Evolutionary conservation across 2,888 invertebrate species (phyloP), one percentile per base, ranked within the genome.

Genomic region (Patella ulyssiponensis): DNA sequence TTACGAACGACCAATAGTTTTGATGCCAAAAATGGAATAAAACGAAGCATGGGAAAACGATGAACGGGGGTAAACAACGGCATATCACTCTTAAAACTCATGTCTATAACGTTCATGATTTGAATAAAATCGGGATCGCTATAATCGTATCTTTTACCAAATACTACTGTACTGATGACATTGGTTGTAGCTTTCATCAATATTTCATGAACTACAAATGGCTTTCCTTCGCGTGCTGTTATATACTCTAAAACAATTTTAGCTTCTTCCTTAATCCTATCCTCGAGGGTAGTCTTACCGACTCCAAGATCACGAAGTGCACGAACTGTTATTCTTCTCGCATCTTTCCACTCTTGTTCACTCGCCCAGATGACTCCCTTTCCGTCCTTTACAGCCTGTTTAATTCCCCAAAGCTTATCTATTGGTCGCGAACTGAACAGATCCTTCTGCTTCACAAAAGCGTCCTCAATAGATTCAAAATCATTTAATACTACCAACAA

Each of bases 101-200:
- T 83, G 20, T 84, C 84, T n/a, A 88, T 74, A 11, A 86, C 80
- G 1, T 80, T 77, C 9, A 84, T 83, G n/a, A 88, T 81, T 53
- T 85, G 81, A 27, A 74, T 80, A 44, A 87, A 86, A 75, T 80
- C 79, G 0, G 69, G 23, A 33, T 88, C 86, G 17, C 81, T 77
- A 71, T 86, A 87, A 12, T 85, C 85, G 69, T 85, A 87, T 86
- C 87, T 84, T 20, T 82, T 80, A 11, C 87, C 87, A 77, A 87
- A 86, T 81, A 87, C 84, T 7, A 88, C 84, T 74, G 82, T 86
- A 71, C 87, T 87, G 27, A 88, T 87, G 51, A 87, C 86, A 75
- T 87, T 88, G 12, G 85, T 82, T 3, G 86, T 84, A 2, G 85
- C 86, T 5, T 85, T 85, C 71, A 83, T 77, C 12, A 88, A 71